Base-by-base conservation (phyloP, 2,797 vertebrate species). In the Mormyrops boulengeri region DNA sequence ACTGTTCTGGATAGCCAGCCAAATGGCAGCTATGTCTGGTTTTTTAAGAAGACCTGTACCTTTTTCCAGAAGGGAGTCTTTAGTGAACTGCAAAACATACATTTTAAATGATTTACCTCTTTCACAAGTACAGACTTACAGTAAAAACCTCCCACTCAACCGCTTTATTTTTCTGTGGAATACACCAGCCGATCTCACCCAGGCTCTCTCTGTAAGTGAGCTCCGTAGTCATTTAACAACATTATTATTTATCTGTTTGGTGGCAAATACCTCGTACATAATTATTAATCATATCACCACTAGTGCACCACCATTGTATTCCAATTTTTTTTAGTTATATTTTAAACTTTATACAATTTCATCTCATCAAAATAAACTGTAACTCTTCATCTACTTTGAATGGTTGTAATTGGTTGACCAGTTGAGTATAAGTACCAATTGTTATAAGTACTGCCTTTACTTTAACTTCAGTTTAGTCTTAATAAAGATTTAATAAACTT, bases 91-190 rank as follows among this genome's bases (percentile, higher is more conserved):
- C 12, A 44, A 80, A 80, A 44, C 73, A 80, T 80, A 80, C 14
- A 80, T 41, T 80, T 44, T 44, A 69, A 80, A 38, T 47, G 38
- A 80, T 41, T 80, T 80, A 47, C 17, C 38, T 44, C 38, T 80
- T 44, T n/a, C 38, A 44, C 38, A 41, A 44, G 73, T 80, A 80
- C 73, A 44, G 73, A n/a, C 57, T 60, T 22, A 80, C 41, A 9
- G 73, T 80, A 80, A 80, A 41, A 80, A 80, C 38, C 19, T 47
- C 38, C 38, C 73, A 41, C 14, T 19, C 41, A 80, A 19, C 69
- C 38, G 41, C 1, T 38, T 38, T 38, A 93, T 92, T 90, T 91
- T 89, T 84, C 84, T 90, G 92, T 90, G 89, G 89, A 52, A 0
- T 62, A 11, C 9, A 41, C 53, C 34, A n/a, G 50, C n/a, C 41